phyloP scores from a whole-genome alignment of 2,888 invertebrate genomes.

The Eledona agricola region DNA sequence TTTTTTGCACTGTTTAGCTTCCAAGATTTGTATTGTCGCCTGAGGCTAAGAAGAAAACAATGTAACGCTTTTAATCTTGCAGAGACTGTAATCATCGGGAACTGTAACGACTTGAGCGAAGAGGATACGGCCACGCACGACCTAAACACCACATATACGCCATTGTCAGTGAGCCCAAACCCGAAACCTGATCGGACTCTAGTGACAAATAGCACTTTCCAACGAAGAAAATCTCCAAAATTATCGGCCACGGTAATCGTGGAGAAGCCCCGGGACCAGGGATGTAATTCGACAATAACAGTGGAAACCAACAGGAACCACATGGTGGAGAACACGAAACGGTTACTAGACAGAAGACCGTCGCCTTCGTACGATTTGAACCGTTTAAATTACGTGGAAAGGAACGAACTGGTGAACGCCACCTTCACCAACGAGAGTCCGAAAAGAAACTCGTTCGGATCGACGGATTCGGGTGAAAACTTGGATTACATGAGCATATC shows the following conservation, averaged over 20 bases:
- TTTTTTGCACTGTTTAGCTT: too few relatives aligned
- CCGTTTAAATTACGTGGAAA: conserved; percentile 28
- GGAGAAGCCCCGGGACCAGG: neutral
- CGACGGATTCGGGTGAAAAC: conserved; percentile 59
- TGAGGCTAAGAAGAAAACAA: too few relatives aligned
- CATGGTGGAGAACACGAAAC: conserved; percentile 18
- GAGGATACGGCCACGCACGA: too few relatives aligned
- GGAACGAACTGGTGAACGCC: conserved; percentile 11
- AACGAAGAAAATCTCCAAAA: conserved; percentile 5
- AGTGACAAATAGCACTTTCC: conserved; percentile 7
- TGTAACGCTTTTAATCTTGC: too few relatives aligned
- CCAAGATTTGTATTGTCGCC: too few relatives aligned
- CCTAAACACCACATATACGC: conserved; percentile 16
- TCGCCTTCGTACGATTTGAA: conserved; percentile 36
- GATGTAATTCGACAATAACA: conserved; percentile 24
- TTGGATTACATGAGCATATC: conserved; percentile 59
- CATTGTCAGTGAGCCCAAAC: too few relatives aligned
- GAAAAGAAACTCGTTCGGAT: conserved; percentile 42
- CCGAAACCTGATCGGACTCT: neutral
- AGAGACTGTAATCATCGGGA: too few relatives aligned
- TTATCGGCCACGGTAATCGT: neutral
- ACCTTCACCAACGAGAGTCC: conserved; percentile 6
- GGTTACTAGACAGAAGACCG: conserved; percentile 21
- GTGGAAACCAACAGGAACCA: neutral
- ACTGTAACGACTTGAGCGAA: too few relatives aligned